phyloP scores from a whole-genome alignment of 2,888 invertebrate species.

The Pocota personata region DNA sequence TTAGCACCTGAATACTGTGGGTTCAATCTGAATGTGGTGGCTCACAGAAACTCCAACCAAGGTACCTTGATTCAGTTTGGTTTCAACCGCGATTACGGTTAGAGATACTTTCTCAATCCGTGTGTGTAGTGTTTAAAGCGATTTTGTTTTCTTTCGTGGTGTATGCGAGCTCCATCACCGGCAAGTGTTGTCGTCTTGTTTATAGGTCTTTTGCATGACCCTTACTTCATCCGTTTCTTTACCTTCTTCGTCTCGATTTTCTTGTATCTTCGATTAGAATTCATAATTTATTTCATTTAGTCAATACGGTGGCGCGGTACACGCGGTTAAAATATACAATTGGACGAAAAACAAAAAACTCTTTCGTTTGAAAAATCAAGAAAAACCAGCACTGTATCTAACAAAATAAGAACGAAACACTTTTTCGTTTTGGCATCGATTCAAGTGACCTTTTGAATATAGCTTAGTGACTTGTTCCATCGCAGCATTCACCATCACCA shows the following conservation, averaged over 20 bases:
- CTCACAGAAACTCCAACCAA: slow-evolving; percentile 53
- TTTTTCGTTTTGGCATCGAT: slow-evolving; percentile 44
- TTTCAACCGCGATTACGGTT: slow-evolving; percentile 67
- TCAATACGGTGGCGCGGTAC: slow-evolving; percentile 29
- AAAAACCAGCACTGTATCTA: slow-evolving; percentile 1
- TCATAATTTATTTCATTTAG: slow-evolving; percentile 40
- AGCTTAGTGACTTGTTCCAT: slow-evolving; percentile 34
- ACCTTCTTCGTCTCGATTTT: background rate
- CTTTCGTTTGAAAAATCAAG: slow-evolving; percentile 1
- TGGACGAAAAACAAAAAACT: slow-evolving; percentile 10
- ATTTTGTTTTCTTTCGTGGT: slow-evolving; percentile 12
- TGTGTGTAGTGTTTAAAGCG: slow-evolving; percentile 1
- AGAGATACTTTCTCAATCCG: slow-evolving; percentile 57
- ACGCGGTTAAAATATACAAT: slow-evolving; percentile 54
- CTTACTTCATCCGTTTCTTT: slow-evolving; percentile 36
- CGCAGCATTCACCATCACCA: slow-evolving; percentile 16
- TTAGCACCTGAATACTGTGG: slow-evolving; percentile 56
- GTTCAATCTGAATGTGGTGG: slow-evolving; percentile 37
- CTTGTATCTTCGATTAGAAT: slow-evolving; percentile 22
- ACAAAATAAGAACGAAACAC: slow-evolving; percentile 40
- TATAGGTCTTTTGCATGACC: slow-evolving; percentile 46
- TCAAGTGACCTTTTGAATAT: slow-evolving; percentile 64
- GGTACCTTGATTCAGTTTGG: slow-evolving; percentile 69
- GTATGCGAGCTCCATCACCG: slow-evolving; percentile 28
- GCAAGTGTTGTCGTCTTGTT: slow-evolving; percentile 54